Evolutionary conservation across 2,113 vertebrate species (phyloP), one percentile per base, ranked within the genome.

Genomic region (Equus quagga): DNA sequence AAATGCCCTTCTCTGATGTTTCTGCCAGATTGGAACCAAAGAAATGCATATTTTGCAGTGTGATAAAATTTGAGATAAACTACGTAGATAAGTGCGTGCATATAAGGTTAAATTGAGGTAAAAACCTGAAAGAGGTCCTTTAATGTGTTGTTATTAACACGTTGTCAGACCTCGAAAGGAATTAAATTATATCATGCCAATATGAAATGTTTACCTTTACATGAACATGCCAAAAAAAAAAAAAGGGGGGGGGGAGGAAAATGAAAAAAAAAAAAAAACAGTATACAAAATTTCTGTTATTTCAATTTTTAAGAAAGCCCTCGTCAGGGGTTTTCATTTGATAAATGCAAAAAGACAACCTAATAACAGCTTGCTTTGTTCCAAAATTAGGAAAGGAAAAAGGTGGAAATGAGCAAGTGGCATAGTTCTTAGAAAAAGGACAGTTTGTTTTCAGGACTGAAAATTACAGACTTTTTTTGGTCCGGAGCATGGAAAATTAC

Each of bases 91-190:
- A 28, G 24, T 72, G 91, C 26, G 83, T 76, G 49, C 28, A 69
- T 58, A 73, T 44, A 49, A 19, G 64, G 92, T 82, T 96, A 92
- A 94, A 96, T 23, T 26, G 33, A 97, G 79, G 86, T 46, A 97
- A 56, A 72, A 97, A 85, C 2, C 1, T 96, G 44, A 93, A 98
- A 73, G 17, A 94, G 58, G 17, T 84, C 87, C 73, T 97, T 97
- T 97, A 98, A 96, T 36, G 58, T 96, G 7, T 49, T 62, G 44
- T 96, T 97, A 95, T 79, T 54, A 60, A 96, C 95, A 62, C 7
- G 28, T 41, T 87, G n/a, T 96, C 94, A 98, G 79, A 85, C 18
- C 94, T 80, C 97, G 94, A 97, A 97, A 97, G 80, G 58, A 96
- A 65, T 81, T 93, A 93, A 95, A 49, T 87, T 97, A 82, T 19